Evolutionary conservation across 2,113 vertebrate species (phyloP).

Genomic region (Amazona guildingii): DNA sequence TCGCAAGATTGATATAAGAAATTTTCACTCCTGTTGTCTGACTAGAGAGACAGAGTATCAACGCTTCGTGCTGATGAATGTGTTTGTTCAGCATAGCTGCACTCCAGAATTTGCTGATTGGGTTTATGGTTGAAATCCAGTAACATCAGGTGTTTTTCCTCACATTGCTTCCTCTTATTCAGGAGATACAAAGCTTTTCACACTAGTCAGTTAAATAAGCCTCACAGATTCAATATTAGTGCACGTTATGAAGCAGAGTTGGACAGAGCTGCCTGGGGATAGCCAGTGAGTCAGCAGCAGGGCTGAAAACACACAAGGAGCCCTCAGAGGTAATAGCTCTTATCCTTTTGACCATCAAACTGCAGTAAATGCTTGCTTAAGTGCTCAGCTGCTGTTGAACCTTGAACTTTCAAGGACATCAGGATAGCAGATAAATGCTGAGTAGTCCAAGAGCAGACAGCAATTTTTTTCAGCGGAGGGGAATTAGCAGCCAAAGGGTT

Average conservation of each 20-base stretch:
- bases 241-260: background rate
- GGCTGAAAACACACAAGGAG: background rate
- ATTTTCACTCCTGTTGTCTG: background rate
- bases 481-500: slow-evolving; percentile 13
- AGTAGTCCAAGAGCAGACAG: background rate
- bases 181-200: background rate
- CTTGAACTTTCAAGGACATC: slow-evolving; percentile 34
- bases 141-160: background rate
- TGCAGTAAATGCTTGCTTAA: slow-evolving; percentile 26
- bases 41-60: background rate
- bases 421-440: background rate
- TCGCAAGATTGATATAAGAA: background rate
- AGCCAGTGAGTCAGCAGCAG: background rate
- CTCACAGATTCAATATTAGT: background rate
- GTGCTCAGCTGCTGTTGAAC: slow-evolving; percentile 32
- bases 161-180: background rate
- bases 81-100: fast-evolving
- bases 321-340: background rate
- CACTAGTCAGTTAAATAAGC: background rate
- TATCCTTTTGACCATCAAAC: slow-evolving; percentile 27
- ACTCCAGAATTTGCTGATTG: background rate
- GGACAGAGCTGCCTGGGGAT: background rate
- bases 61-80: background rate
- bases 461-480: background rate
- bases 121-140: background rate